phyloP scores from a whole-genome alignment of 1,140 invertebrate genomes.

The Ceratina calcarata region DNA sequence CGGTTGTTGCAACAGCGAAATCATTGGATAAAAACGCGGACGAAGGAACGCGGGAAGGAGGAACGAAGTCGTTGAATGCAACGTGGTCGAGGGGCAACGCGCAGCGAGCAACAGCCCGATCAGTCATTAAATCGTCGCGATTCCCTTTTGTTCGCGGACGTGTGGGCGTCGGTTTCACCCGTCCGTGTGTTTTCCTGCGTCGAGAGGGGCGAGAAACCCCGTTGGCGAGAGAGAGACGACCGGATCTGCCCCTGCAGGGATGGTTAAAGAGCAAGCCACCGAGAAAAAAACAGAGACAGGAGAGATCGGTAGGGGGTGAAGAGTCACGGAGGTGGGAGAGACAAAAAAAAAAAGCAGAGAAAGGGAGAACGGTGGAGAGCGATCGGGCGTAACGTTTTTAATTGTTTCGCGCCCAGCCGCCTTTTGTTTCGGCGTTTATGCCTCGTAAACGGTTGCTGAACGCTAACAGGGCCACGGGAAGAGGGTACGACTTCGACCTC shows the following conservation, averaged over 20 bases:
- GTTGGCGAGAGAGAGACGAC: slow-evolving; percentile 11
- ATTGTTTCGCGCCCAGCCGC: slow-evolving; percentile 78
- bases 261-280: slow-evolving; percentile 36
- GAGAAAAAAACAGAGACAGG: slow-evolving; percentile 44
- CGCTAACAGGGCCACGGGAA: slow-evolving; percentile 35
- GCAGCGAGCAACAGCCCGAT: slow-evolving; percentile 70
- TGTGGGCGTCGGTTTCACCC: slow-evolving; percentile 40
- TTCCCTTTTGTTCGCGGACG: slow-evolving; percentile 69
- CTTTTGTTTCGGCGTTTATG: slow-evolving; percentile 79
- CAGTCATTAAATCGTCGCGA: slow-evolving; percentile 77
- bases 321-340: background rate
- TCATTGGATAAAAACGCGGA: slow-evolving; percentile 1
- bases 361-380: slow-evolving; percentile 71
- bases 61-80: slow-evolving; percentile 27
- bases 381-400: slow-evolving; percentile 81
- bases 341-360: slow-evolving; percentile 40
- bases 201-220: slow-evolving; percentile 51
- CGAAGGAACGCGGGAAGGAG: slow-evolving; percentile 1
- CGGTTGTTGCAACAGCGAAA: too few relatives aligned
- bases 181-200: slow-evolving; percentile 60
- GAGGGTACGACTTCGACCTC: slow-evolving; percentile 34
- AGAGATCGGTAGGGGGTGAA: slow-evolving; percentile 21
- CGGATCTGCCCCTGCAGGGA: slow-evolving; percentile 10
- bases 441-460: slow-evolving; percentile 74
- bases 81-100: slow-evolving; percentile 49